Conservation (phyloP, 2,888 invertebrate species). For the Parnassius orleans region DNA sequence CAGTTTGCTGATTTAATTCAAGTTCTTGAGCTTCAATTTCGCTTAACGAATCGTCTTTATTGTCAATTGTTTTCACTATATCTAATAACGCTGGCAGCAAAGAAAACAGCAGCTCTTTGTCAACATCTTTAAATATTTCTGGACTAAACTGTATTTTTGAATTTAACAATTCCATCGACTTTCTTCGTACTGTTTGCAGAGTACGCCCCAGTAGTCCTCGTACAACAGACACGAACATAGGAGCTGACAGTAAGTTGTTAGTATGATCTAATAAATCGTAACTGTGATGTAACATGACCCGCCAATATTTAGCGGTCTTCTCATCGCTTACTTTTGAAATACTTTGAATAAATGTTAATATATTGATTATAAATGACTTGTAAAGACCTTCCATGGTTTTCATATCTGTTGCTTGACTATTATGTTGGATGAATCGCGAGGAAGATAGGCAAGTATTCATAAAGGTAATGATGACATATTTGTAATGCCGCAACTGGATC, state of each 20-base stretch:
- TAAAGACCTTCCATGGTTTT: constrained; percentile 82
- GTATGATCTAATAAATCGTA: constrained; percentile 91
- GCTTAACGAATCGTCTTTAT: constrained; percentile 49
- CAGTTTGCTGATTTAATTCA: constrained; percentile 89
- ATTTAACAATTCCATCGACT: constrained; percentile 92
- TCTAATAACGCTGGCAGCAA: constrained; percentile 82
- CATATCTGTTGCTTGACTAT: constrained; percentile 74
- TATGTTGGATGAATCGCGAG: constrained; percentile 84
- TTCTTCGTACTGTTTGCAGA: constrained; percentile 85
- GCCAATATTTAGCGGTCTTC: constrained; percentile 89
- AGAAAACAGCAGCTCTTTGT: constrained; percentile 73
- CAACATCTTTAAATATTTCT: constrained; percentile 80
- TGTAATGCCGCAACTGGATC: constrained; percentile 91
- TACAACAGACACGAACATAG: constrained; percentile 90
- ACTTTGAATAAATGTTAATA: constrained; percentile 84
- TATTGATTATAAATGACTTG: constrained; percentile 85
- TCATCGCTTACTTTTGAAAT: constrained; percentile 84
- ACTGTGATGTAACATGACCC: constrained; percentile 87
- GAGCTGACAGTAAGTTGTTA: constrained; percentile 88
- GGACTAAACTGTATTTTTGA: constrained; percentile 87
- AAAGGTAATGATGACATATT: constrained; percentile 89
- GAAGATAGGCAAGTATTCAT: constrained; percentile 85
- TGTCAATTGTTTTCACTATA: constrained; percentile 79
- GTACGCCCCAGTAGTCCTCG: constrained; percentile 87
- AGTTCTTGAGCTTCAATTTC: constrained; percentile 78